Conservation (phyloP, 2,113 vertebrate species). For the Neopipo cinnamomea region DNA sequence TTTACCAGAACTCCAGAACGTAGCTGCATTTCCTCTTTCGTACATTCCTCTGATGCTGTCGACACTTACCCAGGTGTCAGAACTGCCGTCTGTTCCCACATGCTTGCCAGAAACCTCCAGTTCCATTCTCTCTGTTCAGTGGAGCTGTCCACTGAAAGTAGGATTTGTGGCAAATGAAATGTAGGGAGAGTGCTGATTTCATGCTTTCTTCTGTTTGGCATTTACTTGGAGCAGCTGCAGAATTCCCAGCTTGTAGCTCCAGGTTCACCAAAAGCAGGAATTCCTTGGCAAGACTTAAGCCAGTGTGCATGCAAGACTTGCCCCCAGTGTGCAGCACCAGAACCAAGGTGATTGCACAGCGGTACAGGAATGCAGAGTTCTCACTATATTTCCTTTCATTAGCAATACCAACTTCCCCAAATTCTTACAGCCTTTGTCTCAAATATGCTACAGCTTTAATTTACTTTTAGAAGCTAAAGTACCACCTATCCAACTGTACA, state of each 20-base stretch:
- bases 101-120: background rate
- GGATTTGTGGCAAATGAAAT: background rate
- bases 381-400: background rate
- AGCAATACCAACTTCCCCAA: background rate
- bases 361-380: background rate
- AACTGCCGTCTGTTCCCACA: constrained; percentile 18
- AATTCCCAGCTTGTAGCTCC: background rate
- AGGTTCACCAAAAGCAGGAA: background rate
- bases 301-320: background rate
- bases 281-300: background rate
- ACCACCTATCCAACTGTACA: background rate
- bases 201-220: background rate
- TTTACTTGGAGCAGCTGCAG: background rate
- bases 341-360: background rate
- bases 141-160: background rate
- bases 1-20: constrained; percentile 53
- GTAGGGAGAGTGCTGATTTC: background rate
- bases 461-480: background rate
- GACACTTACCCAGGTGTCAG: constrained; percentile 49
- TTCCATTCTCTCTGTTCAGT: background rate
- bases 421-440: background rate
- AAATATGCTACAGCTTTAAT: background rate
- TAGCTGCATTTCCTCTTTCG: constrained; percentile 21
- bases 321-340: background rate
- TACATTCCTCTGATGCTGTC: constrained; percentile 23